Evolutionary conservation across 2,113 vertebrate species (phyloP).

Genomic region (Acrocephalus kingi): DNA sequence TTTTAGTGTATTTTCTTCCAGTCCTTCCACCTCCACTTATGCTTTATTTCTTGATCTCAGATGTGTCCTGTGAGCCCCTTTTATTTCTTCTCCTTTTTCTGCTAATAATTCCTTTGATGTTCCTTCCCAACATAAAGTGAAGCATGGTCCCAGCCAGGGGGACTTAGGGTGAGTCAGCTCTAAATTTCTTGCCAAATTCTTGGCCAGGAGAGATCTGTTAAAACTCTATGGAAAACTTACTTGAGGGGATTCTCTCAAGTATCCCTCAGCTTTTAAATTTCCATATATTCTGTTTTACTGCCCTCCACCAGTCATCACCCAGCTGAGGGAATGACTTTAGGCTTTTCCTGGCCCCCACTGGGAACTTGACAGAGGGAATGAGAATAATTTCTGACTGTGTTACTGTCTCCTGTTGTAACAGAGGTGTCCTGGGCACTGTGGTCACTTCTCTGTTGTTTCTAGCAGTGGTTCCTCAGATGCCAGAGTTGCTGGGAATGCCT

Average conservation of each 20-base stretch:
- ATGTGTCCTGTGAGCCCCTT: not conserved
- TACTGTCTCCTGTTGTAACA: not conserved
- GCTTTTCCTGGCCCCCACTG: not conserved
- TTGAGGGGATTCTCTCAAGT: not conserved
- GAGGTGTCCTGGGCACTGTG: not conserved
- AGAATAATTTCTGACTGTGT: not conserved
- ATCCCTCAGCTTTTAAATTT: not conserved
- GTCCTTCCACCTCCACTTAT: not conserved
- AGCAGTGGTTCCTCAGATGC: not conserved
- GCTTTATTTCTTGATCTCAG: not conserved
- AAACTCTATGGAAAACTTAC: not conserved
- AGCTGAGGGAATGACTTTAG: not conserved
- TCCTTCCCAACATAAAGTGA: not conserved
- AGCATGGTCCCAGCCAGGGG: not conserved
- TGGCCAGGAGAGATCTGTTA: not conserved
- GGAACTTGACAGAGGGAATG: not conserved
- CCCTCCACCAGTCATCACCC: not conserved
- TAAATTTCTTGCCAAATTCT: not conserved
- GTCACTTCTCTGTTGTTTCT: not conserved
- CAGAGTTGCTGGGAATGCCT: not conserved
- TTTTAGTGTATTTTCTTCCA: not conserved
- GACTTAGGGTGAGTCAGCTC: not conserved
- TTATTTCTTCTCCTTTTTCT: not conserved
- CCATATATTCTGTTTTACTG: not conserved
- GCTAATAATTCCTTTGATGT: not conserved